Conservation (phyloP, 2,113 vertebrate genomes). For the Ictidomys tridecemlineatus region DNA sequence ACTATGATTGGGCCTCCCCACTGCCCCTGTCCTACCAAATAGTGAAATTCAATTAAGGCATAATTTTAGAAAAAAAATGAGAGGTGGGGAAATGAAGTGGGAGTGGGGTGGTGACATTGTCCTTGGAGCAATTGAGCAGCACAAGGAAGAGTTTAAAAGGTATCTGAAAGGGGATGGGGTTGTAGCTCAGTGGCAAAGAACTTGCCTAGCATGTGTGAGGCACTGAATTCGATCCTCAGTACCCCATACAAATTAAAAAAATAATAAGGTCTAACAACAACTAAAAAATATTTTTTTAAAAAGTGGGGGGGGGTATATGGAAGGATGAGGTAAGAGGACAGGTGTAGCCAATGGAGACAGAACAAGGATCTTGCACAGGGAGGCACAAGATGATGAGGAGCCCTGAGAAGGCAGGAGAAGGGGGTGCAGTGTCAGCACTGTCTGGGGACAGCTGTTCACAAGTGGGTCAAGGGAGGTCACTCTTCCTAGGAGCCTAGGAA, state of each 20-base stretch:
- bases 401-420: not conserved
- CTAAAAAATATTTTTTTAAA: too few species aligned
- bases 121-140: not conserved
- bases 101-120: not conserved
- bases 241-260: too few species aligned
- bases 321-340: not conserved
- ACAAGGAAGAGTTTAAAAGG: not conserved
- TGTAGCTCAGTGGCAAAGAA: too few species aligned
- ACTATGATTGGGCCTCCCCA: too few species aligned
- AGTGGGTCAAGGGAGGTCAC: too few species aligned
- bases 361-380: too few species aligned
- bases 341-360: not conserved
- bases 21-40: not conserved
- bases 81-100: not conserved
- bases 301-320: not conserved
- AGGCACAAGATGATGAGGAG: too few species aligned
- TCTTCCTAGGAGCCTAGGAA: too few species aligned
- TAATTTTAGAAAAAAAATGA: not conserved
- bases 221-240: too few species aligned
- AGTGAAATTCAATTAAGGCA: not conserved
- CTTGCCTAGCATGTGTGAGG: too few species aligned
- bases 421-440: not conserved
- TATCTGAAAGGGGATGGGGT: not conserved
- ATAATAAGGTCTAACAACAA: too few species aligned
- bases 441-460: too few species aligned